Base-by-base conservation (phyloP, 92 coral and sea anemone genomes). In the Isaurus tuberculatus region DNA sequence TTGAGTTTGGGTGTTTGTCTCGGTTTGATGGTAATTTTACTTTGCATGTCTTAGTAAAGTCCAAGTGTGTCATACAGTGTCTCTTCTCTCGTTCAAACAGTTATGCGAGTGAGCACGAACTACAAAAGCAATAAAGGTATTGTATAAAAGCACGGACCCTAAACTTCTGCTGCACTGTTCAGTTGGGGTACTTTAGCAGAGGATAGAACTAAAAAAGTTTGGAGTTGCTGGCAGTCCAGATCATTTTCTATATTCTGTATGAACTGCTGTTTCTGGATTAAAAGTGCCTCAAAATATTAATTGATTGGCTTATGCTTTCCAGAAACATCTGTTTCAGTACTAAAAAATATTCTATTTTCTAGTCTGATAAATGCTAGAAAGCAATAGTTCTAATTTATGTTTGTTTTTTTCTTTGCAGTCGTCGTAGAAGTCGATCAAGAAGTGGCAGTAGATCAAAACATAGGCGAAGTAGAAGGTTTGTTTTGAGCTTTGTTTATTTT, bases 31-130 rank as follows among this genome's bases (percentile, higher is more conserved):
- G 75, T 49, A 69, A 53, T 60, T 81, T 40, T 75, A 79, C 70
- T 25, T 84, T 78, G 80, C 70, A 61, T 80, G 71, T 72, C 63
- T 65, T 48, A 51, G 48, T 84, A 77, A 74, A 86, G 71, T 79
- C 42, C 93, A 92, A 91, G 89, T 86, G 89, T 93, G 90, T 91
- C 91, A 91, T 91, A 93, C 90, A 88, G 70, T 91, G 87, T 93
- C 90, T 91, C 92, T 92, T 93, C 97, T 93, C 97, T 91, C 92
- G 82, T 93, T 93, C 82, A 85, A 93, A 93, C 97, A 93, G 97
- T 93, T 91, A 72, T 88, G 91, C 95, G 88, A 90, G 92, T 93
- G 97, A 93, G 86, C 94, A 90, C 92, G 97, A 93, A 83, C 97
- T 87, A 80, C 97, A 88, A 93, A 89, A 83, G 88, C 97, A 93